Evolutionary conservation across 2,888 invertebrate genomes (phyloP), one percentile per base, ranked within the genome.

Genomic region (Heliothis peltigera): DNA sequence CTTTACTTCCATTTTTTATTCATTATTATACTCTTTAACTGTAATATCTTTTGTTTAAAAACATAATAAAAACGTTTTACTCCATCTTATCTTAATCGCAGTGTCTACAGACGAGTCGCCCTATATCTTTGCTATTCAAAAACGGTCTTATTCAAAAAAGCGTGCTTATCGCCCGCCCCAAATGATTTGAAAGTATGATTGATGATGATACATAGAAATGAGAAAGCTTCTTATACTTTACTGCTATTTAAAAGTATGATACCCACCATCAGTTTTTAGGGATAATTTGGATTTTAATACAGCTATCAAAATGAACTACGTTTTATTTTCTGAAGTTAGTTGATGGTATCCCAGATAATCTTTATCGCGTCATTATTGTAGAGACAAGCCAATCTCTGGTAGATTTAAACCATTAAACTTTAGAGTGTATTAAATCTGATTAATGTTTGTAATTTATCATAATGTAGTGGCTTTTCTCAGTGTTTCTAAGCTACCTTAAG

Each of bases 101-200:
- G 77, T 67, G 77, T 81, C 80, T 81, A 79, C 75, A 68, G 74
- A 56, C 49, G 66, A 77, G 62, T 69, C 73, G 70, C 70, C 66
- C 70, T 81, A 80, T 84, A 85, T 84, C 81, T 84, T 82, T 54
- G 80, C 83, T 79, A 82, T 84, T 85, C 84, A 87, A 81, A 84
- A 81, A 79, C 79, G 75, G 79, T 82, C 73, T 80, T 80, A 84
- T 84, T 84, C 84, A 85, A 86, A 87, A 84, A 85, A 81, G 79
- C 77, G 80, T 83, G 79, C 81, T 87, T 87, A 86, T 87, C 85
- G 80, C 82, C 76, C 64, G 48, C 64, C 81, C 81, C 79, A 81
- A 88, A 87, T 86, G 81, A 88, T 87, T 89, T 88, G 84, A 89
- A 87, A 89, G 87, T 87, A 88, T 89, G 89, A 90, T 90, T 89